phyloP scores from a whole-genome alignment of 2,797 vertebrate species.

The Acestrorhynchus altus region DNA sequence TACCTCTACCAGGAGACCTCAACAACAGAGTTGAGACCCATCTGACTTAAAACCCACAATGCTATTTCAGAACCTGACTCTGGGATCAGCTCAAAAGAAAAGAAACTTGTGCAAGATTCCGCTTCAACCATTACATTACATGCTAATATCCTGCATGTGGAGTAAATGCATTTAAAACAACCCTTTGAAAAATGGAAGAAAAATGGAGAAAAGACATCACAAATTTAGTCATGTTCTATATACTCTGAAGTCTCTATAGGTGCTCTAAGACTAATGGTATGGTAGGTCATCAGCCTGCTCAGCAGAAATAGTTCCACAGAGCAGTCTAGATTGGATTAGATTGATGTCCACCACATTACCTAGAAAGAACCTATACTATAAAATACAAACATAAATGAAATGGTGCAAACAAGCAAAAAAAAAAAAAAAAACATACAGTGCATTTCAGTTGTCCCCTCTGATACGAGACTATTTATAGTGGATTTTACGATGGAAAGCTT shows the following conservation, averaged over 20 bases:
- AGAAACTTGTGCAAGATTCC: conserved; percentile 26
- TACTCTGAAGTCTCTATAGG: background rate
- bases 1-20: conserved; percentile 49
- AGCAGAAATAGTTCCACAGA: background rate
- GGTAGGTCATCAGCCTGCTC: background rate
- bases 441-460: too few relatives aligned
- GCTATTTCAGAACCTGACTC: conserved; percentile 12
- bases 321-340: background rate
- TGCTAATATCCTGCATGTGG: too few relatives aligned
- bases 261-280: background rate
- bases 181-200: background rate
- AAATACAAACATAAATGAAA: background rate
- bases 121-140: background rate
- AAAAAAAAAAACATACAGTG: too few relatives aligned
- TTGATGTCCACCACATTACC: background rate
- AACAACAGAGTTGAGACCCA: conserved; percentile 31
- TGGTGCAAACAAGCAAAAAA: too few relatives aligned
- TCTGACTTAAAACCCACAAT: background rate
- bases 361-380: background rate
- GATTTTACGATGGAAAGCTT: too few relatives aligned
- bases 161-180: background rate
- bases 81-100: conserved; percentile 57
- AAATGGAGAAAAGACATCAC: background rate
- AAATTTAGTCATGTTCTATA: background rate
- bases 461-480: too few relatives aligned